Evolutionary conservation across 2,113 vertebrate species (phyloP), one percentile per base, ranked within the genome.

Genomic region (Sterrhoptilus dennistouni): DNA sequence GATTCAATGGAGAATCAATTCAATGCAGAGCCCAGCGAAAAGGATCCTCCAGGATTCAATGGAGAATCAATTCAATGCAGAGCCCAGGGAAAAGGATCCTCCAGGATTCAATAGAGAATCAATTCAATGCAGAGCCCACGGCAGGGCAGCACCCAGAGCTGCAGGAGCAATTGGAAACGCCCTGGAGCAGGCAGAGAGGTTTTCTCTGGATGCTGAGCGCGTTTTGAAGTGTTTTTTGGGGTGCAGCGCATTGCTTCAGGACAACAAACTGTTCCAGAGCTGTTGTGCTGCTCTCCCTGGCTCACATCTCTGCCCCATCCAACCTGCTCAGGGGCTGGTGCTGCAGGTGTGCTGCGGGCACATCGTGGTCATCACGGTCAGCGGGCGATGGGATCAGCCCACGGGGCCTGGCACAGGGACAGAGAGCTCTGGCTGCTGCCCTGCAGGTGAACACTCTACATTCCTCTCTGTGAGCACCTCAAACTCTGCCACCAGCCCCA

Each of bases 381-480:
- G 0, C 27, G 33, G 44, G 45, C 14, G 12, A 4, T 1, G 24
- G 53, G 42, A 29, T 21, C 78, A 15, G 18, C 1, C 38, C 38
- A 12, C 12, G 38, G 38, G 11, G 11, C 38, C 89, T 1, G 56
- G 80, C 11, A 1, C 59, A 0, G 35, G 33, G 60, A 38, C 29
- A 8, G 49, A 13, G 12, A 23, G 47, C 44, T 19, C 28, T 0
- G 0, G 50, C 66, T 69, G 57, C 38, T 14, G 61, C 64, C 65
- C 31, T 33, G 52, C 59, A 21, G 8, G 4, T 75, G 23, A 49
- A 66, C 53, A 19, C 40, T 63, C 44, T 42, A 84, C 92, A 47
- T 92, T 94, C 91, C 83, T 92, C 61, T 50, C 10, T 17, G 89
- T 25, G 70, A 54, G 12, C 81, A 91, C 83, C 74, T 81, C 90